Conservation (phyloP, 2,888 invertebrate species). For the Steinernema carpocapsae region DNA sequence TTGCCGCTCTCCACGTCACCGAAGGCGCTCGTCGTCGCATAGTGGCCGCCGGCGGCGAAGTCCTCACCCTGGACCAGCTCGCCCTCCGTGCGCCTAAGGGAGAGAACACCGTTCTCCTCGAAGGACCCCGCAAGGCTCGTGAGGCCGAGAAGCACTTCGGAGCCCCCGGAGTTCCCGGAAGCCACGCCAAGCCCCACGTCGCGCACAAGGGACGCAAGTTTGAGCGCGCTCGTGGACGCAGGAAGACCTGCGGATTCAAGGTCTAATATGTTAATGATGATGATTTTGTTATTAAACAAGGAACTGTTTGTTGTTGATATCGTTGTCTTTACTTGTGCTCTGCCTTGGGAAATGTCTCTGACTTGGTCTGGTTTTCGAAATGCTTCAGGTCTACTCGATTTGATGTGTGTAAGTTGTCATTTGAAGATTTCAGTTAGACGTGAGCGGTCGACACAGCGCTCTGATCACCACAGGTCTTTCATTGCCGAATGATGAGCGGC, state of each 20-base stretch:
- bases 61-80: constrained; percentile 95
- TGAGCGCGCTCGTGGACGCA: constrained; percentile 93
- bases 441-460: no score
- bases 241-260: constrained; percentile 92
- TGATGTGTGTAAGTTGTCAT: no score
- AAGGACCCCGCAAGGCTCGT: constrained; percentile 86
- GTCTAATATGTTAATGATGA: constrained; percentile 51
- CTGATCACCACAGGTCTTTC: no score
- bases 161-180: constrained; percentile 96
- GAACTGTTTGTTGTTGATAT: no score
- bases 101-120: constrained; percentile 85
- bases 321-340: no score
- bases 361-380: no score
- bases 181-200: constrained; percentile 93
- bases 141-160: constrained; percentile 97
- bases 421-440: no score
- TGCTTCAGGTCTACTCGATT: no score
- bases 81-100: constrained; percentile 91
- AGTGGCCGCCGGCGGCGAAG: constrained; percentile 91
- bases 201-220: constrained; percentile 96
- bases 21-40: constrained; percentile 93
- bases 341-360: no score
- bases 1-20: constrained; percentile 84
- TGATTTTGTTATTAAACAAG: neutral
- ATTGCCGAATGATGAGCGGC: no score